Percentiles rank a stretch among this genome's conserved stretches.
Conservation (phyloP, 2,888 invertebrate genomes). For the Hemicrepidius hirtus region DNA sequence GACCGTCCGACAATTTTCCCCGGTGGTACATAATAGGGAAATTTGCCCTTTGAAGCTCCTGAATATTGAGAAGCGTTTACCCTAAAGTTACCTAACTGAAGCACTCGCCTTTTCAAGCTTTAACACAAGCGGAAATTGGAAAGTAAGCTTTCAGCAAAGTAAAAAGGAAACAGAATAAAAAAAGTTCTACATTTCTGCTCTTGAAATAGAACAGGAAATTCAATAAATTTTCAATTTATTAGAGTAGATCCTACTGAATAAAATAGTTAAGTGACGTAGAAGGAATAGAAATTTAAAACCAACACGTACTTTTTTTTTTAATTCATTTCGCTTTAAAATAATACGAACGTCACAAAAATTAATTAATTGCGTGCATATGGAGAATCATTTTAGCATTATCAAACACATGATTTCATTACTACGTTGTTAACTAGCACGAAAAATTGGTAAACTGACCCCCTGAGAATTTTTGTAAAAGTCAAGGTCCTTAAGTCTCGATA, state of each 20-base stretch:
- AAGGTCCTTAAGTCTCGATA: too few relatives aligned
- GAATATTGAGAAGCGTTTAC: constrained; percentile 10
- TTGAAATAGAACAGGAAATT: too few relatives aligned
- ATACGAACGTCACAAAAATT: background rate
- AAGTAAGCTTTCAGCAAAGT: background rate
- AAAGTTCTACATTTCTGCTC: background rate
- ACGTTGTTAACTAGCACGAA: too few relatives aligned
- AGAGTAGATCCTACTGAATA: too few relatives aligned
- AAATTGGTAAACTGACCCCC: too few relatives aligned
- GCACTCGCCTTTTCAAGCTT: constrained; percentile 13
- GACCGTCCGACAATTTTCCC: constrained; percentile 11
- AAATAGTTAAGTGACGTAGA: background rate
- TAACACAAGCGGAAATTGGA: constrained; percentile 1
- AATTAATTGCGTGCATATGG: background rate
- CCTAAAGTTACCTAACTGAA: constrained; percentile 2
- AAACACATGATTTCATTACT: too few relatives aligned
- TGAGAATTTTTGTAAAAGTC: too few relatives aligned
- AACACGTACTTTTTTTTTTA: background rate
- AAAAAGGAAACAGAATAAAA: background rate
- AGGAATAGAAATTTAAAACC: constrained; percentile 8
- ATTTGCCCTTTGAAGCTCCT: constrained; percentile 17
- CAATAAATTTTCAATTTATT: too few relatives aligned
- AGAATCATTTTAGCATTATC: too few relatives aligned
- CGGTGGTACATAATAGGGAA: constrained; percentile 5
- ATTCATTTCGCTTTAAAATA: constrained; percentile 2